A percentile compares a stretch with the other conserved stretches of the same genome.
Evolutionary conservation across 2,113 vertebrate genomes (phyloP).

Genomic region (Cavia porcellus): DNA sequence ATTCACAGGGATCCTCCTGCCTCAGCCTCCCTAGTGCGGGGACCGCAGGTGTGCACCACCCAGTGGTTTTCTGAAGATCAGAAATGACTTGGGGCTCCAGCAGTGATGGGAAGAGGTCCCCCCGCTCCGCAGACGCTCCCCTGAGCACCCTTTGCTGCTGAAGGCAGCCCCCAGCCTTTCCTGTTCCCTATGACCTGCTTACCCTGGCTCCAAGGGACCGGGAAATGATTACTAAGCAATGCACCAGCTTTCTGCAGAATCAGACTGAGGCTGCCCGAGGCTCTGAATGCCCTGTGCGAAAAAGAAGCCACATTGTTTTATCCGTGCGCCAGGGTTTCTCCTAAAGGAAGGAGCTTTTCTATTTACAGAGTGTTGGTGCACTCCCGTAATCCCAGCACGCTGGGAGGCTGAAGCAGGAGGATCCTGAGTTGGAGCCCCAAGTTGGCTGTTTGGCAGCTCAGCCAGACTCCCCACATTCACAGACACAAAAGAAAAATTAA

Average conservation of each 20-base stretch:
- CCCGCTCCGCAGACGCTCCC: constrained; percentile 4
- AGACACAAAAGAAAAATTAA: neutral
- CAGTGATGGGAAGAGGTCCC: neutral
- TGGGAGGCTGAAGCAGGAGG: neutral
- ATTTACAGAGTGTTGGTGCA: neutral
- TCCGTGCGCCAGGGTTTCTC: constrained; percentile 15
- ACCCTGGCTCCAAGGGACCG: constrained; percentile 60
- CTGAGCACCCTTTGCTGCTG: neutral
- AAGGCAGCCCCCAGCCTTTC: neutral
- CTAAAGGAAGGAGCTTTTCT: neutral
- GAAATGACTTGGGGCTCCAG: neutral
- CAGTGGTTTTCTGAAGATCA: neutral
- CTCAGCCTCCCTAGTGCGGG: neutral
- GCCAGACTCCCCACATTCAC: neutral
- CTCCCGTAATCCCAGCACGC: neutral
- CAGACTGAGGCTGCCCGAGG: neutral
- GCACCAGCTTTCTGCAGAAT: constrained; percentile 69
- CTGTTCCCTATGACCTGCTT: constrained; percentile 66
- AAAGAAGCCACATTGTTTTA: constrained; percentile 41
- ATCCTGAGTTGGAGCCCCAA: neutral
- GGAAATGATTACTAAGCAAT: constrained; percentile 66
- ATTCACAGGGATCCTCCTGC: neutral
- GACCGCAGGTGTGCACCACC: neutral
- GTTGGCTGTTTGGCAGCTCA: neutral
- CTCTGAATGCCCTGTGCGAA: neutral